phyloP scores from a whole-genome alignment of 2,113 vertebrate genomes.

The Macquaria ambigua region DNA sequence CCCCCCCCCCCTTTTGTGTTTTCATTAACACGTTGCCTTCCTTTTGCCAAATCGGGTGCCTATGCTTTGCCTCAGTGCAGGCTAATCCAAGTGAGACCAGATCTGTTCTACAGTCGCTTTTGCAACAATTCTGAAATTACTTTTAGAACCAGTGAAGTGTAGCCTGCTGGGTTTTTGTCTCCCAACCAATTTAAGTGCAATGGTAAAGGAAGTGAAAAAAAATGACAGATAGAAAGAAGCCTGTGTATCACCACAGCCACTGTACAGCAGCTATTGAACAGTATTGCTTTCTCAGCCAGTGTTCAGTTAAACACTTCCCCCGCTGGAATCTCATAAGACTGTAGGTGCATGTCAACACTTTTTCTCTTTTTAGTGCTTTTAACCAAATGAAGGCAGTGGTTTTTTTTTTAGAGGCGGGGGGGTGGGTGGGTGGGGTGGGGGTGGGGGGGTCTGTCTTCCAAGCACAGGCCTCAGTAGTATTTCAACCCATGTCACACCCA shows the following conservation, averaged over 20 bases:
- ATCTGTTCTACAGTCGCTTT: slow-evolving; percentile 71
- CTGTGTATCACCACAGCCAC: slow-evolving; percentile 31
- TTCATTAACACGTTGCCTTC: slow-evolving; percentile 71
- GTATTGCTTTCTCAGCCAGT: slow-evolving; percentile 49
- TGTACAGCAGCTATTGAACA: slow-evolving; percentile 35
- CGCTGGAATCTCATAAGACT: slow-evolving; percentile 55
- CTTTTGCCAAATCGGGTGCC: slow-evolving; percentile 65
- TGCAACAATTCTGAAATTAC: slow-evolving; percentile 80
- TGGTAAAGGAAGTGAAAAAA: slow-evolving; percentile 27
- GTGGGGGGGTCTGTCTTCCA: slow-evolving; percentile 9
- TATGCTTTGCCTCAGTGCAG: slow-evolving; percentile 67
- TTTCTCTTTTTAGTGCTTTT: slow-evolving; percentile 62
- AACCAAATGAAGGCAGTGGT: slow-evolving; percentile 51
- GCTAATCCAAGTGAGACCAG: slow-evolving; percentile 78
- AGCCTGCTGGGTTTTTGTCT: slow-evolving; percentile 74
- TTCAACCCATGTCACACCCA: slow-evolving; percentile 70
- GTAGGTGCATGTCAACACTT: slow-evolving; percentile 59
- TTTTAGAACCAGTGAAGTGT: slow-evolving; percentile 76
- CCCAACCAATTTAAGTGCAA: slow-evolving; percentile 70
- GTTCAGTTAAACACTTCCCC: slow-evolving; percentile 54
- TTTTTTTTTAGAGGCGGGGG: background rate
- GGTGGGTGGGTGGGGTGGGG: too few species aligned
- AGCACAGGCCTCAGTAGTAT: slow-evolving; percentile 32
- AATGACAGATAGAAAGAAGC: slow-evolving; percentile 33
- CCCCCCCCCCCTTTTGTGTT: slow-evolving; percentile 38